Base-by-base conservation (phyloP, 2,888 invertebrate genomes). In the Nowickia ferox region DNA sequence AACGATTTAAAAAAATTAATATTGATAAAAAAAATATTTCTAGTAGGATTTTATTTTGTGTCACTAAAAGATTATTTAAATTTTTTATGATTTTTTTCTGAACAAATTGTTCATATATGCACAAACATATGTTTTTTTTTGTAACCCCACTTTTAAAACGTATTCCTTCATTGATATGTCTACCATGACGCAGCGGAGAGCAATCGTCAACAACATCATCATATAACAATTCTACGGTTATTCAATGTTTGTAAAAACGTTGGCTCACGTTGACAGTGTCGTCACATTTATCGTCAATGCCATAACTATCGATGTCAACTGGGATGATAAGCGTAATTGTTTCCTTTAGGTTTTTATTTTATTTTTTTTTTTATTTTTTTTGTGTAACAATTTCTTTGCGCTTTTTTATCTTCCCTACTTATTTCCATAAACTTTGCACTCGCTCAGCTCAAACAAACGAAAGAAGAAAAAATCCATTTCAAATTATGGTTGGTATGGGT, bases 301-400 rank as follows among this genome's bases (percentile, higher is more conserved):
- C 83, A 86, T 83, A 83, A 83, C 86, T 86, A 86, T 83, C 86
- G 86, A 83, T 86, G 86, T 86, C 86, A 86, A 86, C 86, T 86
- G 79, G 71, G 79, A 61, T 83, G 86, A 83, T 86, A 86, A 86
- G 83, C 86, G 86, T 83, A 86, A 86, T 86, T 86, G 86, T 86
- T 86, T 86, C 86, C 86, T 86, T 53, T 59, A 72, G 68, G 68
- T 63, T 63, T 61, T 66, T 66, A 71, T 65, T 65, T 46, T 38
- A 17, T 59, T 55, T 63, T 42, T 51, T 53, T 22, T 44, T 8
- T n/a, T 19, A n/a, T 63, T 13, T 66, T 81, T 40, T 59, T 9
- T 9, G 22, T 19, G 19, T 40, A 42, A 5, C 9, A 57, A 46
- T 51, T 51, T 79, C 51, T 22, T 78, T 78, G 77, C 71, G 40